A percentile compares a stretch with the other conserved stretches of the same genome.
Evolutionary conservation across 2,113 vertebrate genomes (phyloP).

Genomic region (Willisornis vidua): DNA sequence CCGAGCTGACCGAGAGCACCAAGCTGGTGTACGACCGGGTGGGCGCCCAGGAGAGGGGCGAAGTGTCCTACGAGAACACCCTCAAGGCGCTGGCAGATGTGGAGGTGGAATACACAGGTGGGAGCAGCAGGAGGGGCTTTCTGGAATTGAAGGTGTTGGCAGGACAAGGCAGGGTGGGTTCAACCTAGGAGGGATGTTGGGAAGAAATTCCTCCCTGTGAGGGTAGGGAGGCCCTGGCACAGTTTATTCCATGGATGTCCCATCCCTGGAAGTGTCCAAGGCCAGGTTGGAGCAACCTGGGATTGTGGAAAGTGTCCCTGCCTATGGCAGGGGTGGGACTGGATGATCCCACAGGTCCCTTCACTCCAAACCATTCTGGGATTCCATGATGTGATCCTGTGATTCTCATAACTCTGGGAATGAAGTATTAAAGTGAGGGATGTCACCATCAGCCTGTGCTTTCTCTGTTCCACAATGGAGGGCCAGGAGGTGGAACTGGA

Average conservation of each 20-base stretch:
- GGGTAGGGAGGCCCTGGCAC: not conserved
- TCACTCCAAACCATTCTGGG: fast-evolving
- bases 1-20: constrained; percentile 82
- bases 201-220: not conserved
- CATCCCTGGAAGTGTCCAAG: not conserved
- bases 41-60: constrained; percentile 75
- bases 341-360: not conserved
- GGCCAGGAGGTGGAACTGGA: not conserved
- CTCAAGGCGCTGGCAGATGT: constrained; percentile 89
- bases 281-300: not conserved
- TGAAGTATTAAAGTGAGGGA: too few species aligned
- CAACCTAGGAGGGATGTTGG: not conserved
- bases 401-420: too few species aligned
- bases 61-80: constrained; percentile 86
- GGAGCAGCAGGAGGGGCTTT: not conserved
- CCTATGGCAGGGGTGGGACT: not conserved
- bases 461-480: too few species aligned
- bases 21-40: constrained; percentile 90
- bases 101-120: constrained; percentile 93
- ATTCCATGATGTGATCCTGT: too few species aligned
- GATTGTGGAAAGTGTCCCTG: not conserved
- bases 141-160: not conserved
- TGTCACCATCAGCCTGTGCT: too few species aligned
- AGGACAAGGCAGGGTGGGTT: not conserved
- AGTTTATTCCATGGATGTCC: not conserved